Evolutionary conservation across 2,888 invertebrate species (phyloP), one percentile per base, ranked within the genome.

Genomic region (Ditylenchus weischeri): DNA sequence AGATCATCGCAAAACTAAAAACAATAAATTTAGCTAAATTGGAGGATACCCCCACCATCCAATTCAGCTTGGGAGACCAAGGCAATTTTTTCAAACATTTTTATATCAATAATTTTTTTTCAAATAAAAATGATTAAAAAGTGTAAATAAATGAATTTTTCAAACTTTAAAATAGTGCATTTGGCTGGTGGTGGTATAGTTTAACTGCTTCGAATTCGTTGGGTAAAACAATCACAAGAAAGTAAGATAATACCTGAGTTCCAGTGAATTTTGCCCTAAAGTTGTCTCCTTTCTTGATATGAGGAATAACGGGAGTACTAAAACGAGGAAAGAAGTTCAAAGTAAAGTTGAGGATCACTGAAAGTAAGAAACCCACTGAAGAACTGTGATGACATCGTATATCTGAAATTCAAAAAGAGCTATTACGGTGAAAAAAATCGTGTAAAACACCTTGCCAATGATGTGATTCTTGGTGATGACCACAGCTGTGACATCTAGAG

Each of bases 251-350:
- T 43, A 35, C 36, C 49, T 61, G 57, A 38, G 38, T 59, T 19
- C 36, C 64, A 36, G 51, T 48, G 48, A 65, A 65, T 18, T 60
- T 51, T 38, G 65, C 65, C 8, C 11, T 61, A 11, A 65, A 65
- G 8, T 10, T n/a, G 19, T 65, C 65, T 23, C 64, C 64, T 8
- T 43, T 36, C 54, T 65, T 65, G 18, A 65, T 48, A 35, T 60
- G 47, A 21, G 60, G 61, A 13, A 63, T 60, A n/a, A 50, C 49
- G 2, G 65, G 65, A 23, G 64, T 57, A 64, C 64, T 43, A 43
- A 43, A 43, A 43, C n/a, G 43, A 43, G 1, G 43, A 8, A 29
- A 29, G 29, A 29, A 29, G 8, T 38, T 8, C 15, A 15, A 2
- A 43, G 8, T 13, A 15, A 15, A 2, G 15, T 2, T 43, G 15